A percentile compares a stretch with the other conserved stretches of the same genome.
These are phyloP conservation scores for Luehdorfia chinensis DNA, from an alignment of 1,140 invertebrate genomes.

Conservation along the genomic window DNA sequence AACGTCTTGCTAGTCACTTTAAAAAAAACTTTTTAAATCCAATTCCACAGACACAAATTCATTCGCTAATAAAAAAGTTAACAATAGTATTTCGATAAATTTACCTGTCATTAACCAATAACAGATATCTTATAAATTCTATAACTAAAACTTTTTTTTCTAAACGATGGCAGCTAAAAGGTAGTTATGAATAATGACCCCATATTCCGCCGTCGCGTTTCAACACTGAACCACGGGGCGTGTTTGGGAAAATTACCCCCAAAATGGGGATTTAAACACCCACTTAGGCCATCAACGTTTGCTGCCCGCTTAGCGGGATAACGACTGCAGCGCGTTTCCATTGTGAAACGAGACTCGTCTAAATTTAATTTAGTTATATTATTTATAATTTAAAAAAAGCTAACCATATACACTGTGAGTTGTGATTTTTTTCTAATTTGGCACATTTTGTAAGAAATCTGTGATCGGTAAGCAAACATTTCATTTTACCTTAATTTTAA, in stretches of 20 bases:
- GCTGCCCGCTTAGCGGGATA: constrained; percentile 15
- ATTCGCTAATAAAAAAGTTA: too few species aligned
- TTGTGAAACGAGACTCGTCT: constrained; percentile 9
- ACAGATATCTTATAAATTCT: background rate
- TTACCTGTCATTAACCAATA: background rate
- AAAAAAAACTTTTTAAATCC: too few species aligned
- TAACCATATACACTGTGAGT: too few species aligned
- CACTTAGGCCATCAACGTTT: constrained; percentile 44
- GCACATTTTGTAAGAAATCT: too few species aligned
- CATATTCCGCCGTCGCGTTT: constrained; percentile 6
- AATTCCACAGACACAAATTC: too few species aligned
- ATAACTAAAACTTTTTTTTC: background rate
- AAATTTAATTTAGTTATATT: background rate
- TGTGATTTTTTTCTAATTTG: too few species aligned
- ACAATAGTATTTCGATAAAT: too few species aligned
- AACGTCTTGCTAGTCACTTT: too few species aligned
- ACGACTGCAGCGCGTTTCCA: constrained; percentile 26
- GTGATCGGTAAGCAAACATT: too few species aligned
- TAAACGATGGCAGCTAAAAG: background rate
- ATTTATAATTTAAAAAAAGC: background rate
- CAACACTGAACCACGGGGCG: constrained; percentile 22
- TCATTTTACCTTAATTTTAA: too few species aligned
- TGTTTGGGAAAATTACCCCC: constrained; percentile 30
- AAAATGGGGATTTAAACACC: constrained; percentile 54
- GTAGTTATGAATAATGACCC: constrained; percentile 19